These are phyloP conservation scores for Actenoides lindsayi DNA, from an alignment of 2,113 vertebrate genomes.

Conservation along the genomic window DNA sequence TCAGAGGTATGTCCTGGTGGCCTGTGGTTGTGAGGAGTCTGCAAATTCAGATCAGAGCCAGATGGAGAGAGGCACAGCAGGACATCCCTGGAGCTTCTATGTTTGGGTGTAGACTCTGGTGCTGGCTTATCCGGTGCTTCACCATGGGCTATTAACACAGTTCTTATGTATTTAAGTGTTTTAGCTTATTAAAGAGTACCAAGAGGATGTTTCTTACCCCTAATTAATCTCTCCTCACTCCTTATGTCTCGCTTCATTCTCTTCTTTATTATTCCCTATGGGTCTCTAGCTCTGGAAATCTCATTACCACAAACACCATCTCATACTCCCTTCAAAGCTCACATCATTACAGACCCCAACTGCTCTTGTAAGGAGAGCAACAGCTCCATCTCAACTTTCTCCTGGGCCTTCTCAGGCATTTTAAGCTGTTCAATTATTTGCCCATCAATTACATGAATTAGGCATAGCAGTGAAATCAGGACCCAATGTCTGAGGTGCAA, in stretches of 20 bases:
- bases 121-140: neutral
- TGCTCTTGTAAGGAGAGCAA: neutral
- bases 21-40: neutral
- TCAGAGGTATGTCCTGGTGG: fast-evolving
- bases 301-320: slow-evolving; percentile 41
- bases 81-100: neutral
- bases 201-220: neutral
- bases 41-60: neutral
- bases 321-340: slow-evolving; percentile 40
- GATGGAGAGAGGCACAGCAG: neutral
- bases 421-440: slow-evolving; percentile 33
- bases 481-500: slow-evolving; percentile 53
- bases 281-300: slow-evolving; percentile 27
- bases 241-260: slow-evolving; percentile 8
- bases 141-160: neutral
- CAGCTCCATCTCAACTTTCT: slow-evolving; percentile 28
- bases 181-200: neutral
- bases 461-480: neutral
- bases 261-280: neutral
- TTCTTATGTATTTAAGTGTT: neutral
- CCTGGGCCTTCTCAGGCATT: slow-evolving; percentile 9
- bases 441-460: slow-evolving; percentile 37
- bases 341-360: slow-evolving; percentile 23
- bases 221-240: slow-evolving; percentile 49
- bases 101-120: neutral